A percentile compares a stretch with the other conserved stretches of the same genome.
These are phyloP conservation scores for Bombylius major DNA, from an alignment of 2,888 invertebrate genomes.

Conservation along the genomic window DNA sequence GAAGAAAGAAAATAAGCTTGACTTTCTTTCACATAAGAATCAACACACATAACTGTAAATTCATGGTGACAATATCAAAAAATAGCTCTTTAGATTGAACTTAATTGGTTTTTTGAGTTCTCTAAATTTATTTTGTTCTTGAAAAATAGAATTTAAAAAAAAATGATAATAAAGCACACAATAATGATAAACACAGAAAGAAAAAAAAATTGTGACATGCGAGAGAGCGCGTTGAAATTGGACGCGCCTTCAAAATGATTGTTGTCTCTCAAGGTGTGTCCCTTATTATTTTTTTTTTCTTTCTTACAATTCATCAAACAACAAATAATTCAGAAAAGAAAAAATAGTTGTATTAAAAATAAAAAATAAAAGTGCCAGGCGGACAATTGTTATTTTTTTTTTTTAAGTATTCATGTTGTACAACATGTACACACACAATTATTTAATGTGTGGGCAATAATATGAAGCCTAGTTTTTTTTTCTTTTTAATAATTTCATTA, in stretches of 20 bases:
- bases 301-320: slow-evolving; percentile 6
- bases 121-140: no score
- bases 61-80: no score
- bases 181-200: background rate
- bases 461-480: no score
- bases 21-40: no score
- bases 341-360: background rate
- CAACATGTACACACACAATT: background rate
- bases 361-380: background rate
- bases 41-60: no score
- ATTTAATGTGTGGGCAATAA: background rate
- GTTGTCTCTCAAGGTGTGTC: slow-evolving; percentile 10
- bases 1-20: no score
- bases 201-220: background rate
- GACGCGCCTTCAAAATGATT: slow-evolving; percentile 8
- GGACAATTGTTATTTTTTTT: background rate
- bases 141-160: no score
- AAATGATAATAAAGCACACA: no score
- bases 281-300: background rate
- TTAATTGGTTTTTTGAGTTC: no score
- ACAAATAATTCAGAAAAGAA: background rate
- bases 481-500: no score
- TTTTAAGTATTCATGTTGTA: background rate
- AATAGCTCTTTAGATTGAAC: no score
- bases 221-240: slow-evolving; percentile 5